A percentile compares a stretch with the other conserved stretches of the same genome.
Evolutionary conservation across 2,888 invertebrate genomes (phyloP).

Genomic region (Aricia artaxerxes): DNA sequence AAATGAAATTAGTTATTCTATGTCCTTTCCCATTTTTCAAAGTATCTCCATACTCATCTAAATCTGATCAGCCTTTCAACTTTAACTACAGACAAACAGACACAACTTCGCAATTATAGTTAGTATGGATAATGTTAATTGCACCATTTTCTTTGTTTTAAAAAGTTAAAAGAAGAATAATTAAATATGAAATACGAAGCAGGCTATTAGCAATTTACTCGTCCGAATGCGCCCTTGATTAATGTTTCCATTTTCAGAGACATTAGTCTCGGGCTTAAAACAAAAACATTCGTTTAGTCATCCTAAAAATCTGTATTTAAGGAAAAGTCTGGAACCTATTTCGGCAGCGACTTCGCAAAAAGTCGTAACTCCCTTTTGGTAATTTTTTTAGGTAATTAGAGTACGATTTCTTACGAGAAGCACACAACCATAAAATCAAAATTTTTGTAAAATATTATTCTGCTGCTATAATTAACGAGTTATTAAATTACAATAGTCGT

Average conservation of each 20-base stretch:
- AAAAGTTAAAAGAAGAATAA: neutral
- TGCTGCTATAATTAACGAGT: too few species aligned
- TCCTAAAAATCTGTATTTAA: neutral
- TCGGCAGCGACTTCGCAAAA: neutral
- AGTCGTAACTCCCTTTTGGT: neutral
- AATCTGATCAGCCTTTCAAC: too few species aligned
- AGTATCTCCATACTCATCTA: too few species aligned
- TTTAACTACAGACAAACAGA: too few species aligned
- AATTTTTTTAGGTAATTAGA: neutral
- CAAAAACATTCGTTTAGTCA: neutral
- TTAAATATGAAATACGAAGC: neutral
- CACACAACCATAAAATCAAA: neutral
- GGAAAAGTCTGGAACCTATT: neutral
- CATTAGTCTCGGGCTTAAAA: neutral
- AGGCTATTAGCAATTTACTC: neutral
- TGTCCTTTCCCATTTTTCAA: too few species aligned
- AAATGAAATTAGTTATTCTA: too few species aligned
- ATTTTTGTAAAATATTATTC: too few species aligned
- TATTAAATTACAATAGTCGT: too few species aligned
- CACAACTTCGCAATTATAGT: neutral
- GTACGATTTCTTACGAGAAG: neutral
- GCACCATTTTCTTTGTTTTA: neutral
- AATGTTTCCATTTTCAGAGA: slow-evolving; percentile 10
- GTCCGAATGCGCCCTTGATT: neutral
- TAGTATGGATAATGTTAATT: neutral